These are phyloP conservation scores for Etheostoma cragini DNA, from an alignment of 2,113 vertebrate genomes.

Conservation along the genomic window DNA sequence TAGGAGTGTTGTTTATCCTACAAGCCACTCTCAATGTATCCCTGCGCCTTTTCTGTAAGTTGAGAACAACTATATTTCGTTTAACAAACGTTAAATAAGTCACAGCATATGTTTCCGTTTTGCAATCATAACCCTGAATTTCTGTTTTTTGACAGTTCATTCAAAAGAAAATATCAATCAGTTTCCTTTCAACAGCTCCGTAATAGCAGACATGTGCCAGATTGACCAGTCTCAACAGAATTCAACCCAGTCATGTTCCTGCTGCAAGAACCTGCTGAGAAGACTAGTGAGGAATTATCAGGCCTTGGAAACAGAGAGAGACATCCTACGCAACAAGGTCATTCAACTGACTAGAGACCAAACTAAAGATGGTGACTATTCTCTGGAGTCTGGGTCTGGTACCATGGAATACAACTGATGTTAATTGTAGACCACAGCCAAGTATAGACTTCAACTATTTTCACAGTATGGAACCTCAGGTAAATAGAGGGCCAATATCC, in stretches of 20 bases:
- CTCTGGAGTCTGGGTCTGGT: not conserved
- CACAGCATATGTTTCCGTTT: not conserved
- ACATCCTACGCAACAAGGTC: not conserved
- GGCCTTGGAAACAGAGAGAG: slow-evolving; percentile 10
- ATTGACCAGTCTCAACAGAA: not conserved
- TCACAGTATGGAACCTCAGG: too few species aligned
- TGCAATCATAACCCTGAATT: not conserved
- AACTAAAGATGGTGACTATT: not conserved
- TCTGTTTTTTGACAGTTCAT: slow-evolving; percentile 30
- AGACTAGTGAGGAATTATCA: not conserved
- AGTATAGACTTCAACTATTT: not conserved
- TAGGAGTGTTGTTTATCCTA: slow-evolving; percentile 50
- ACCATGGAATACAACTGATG: accelerated
- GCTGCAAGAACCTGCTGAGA: slow-evolving; percentile 38
- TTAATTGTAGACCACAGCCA: not conserved
- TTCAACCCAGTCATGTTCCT: not conserved
- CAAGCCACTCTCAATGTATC: slow-evolving; percentile 57
- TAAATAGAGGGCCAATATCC: not conserved
- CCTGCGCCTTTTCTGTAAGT: slow-evolving; percentile 58
- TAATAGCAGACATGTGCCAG: not conserved
- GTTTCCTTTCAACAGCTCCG: slow-evolving; percentile 22
- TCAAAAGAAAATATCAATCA: slow-evolving; percentile 12
- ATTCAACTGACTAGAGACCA: not conserved
- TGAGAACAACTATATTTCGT: not conserved
- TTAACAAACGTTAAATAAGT: not conserved